phyloP scores from a whole-genome alignment of 2,113 vertebrate species.

The Corythoichthys intestinalis region DNA sequence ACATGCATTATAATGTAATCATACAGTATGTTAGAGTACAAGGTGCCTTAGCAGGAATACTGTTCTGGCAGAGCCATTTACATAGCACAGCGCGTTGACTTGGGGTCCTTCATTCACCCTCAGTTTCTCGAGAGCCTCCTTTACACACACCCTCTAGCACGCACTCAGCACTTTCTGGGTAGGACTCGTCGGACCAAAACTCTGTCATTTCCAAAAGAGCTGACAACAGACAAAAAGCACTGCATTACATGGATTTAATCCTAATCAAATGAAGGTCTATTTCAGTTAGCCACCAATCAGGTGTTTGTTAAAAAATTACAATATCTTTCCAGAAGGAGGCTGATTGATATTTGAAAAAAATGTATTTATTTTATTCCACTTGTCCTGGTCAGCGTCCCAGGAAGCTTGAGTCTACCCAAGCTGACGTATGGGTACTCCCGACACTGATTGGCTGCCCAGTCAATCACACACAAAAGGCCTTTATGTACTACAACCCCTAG shows the following conservation, averaged over 20 bases:
- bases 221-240: slow-evolving; percentile 3
- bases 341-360: not conserved
- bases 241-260: slow-evolving; percentile 7
- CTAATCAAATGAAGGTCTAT: not conserved
- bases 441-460: not conserved
- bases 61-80: slow-evolving; percentile 11
- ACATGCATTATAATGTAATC: not conserved
- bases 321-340: not conserved
- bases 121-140: slow-evolving; percentile 10
- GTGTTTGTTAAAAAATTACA: slow-evolving; percentile 10
- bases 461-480: not conserved
- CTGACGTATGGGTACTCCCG: not conserved
- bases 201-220: slow-evolving; percentile 12
- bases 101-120: slow-evolving; percentile 30
- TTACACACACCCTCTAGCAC: slow-evolving; percentile 27
- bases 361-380: no score
- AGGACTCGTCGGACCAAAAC: slow-evolving; percentile 27
- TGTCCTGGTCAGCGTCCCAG: not conserved
- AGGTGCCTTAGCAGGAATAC: not conserved
- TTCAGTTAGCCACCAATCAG: not conserved
- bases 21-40: slow-evolving; percentile 3
- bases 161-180: slow-evolving; percentile 48
- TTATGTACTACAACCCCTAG: not conserved
- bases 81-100: not conserved
- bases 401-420: not conserved